These are phyloP conservation scores for Gallinago undulata DNA, from an alignment of 2,113 vertebrate genomes.

Conservation along the genomic window DNA sequence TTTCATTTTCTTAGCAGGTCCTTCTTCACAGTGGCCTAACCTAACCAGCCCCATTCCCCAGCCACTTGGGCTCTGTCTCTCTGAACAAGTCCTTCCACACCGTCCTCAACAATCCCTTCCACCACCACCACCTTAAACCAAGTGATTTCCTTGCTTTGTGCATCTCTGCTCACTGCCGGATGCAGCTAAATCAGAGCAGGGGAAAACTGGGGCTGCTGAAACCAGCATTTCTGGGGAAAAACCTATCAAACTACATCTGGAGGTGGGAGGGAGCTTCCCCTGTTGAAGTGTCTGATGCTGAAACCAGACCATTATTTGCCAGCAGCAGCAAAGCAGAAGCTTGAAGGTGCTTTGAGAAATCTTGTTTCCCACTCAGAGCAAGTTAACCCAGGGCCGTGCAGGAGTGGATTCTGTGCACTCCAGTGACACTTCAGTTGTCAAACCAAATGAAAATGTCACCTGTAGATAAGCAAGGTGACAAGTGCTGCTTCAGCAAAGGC, in stretches of 20 bases:
- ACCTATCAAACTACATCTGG: neutral
- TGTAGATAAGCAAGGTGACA: neutral
- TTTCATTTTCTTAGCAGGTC: neutral
- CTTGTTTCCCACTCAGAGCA: neutral
- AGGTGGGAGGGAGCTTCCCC: neutral
- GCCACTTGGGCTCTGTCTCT: accelerated
- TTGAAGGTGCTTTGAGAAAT: neutral
- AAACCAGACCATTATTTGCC: neutral
- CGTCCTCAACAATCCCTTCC: neutral
- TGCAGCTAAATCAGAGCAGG: neutral
- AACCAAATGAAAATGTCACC: neutral
- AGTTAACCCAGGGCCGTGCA: neutral
- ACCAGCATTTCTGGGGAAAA: neutral
- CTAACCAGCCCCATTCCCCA: neutral
- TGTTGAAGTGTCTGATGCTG: neutral
- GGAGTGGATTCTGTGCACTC: neutral
- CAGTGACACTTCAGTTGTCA: neutral
- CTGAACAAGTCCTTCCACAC: neutral
- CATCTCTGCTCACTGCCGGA: neutral
- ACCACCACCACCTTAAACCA: neutral
- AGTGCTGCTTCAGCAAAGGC: neutral
- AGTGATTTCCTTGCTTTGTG: neutral
- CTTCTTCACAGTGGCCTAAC: neutral
- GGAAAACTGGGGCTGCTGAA: neutral
- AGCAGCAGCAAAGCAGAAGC: neutral